phyloP scores from a whole-genome alignment of 1,140 invertebrate species.

The Neomicropteryx cornuta region DNA sequence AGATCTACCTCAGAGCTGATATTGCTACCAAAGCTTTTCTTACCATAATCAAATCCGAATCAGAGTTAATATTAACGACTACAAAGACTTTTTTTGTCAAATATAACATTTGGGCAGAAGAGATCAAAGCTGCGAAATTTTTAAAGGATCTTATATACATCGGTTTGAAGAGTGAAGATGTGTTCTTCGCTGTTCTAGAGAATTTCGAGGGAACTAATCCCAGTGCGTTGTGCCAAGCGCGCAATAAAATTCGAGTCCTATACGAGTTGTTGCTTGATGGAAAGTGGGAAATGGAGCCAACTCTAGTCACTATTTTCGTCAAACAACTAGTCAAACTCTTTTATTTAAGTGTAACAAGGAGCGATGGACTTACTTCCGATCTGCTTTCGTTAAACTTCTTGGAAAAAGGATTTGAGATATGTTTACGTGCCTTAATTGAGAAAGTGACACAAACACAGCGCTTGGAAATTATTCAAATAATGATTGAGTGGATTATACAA shows the following conservation, averaged over 20 bases:
- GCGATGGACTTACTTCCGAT: slow-evolving; percentile 11
- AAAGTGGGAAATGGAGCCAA: slow-evolving; percentile 34
- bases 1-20: too few relatives aligned
- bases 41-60: too few relatives aligned
- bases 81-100: too few relatives aligned
- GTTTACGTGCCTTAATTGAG: slow-evolving; percentile 27
- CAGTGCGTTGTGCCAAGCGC: too few relatives aligned
- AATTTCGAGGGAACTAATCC: too few relatives aligned
- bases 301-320: slow-evolving; percentile 23
- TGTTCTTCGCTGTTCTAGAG: too few relatives aligned
- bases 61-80: too few relatives aligned
- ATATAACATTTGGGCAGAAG: too few relatives aligned
- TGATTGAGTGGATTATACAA: slow-evolving; percentile 24
- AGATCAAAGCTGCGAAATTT: too few relatives aligned
- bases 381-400: slow-evolving; percentile 29
- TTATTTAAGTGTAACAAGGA: slow-evolving; percentile 26
- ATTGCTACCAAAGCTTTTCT: too few relatives aligned
- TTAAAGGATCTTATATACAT: too few relatives aligned
- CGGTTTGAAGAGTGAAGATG: too few relatives aligned
- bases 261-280: slow-evolving; percentile 34
- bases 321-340: slow-evolving; percentile 36
- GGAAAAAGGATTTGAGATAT: slow-evolving; percentile 30
- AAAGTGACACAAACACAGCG: slow-evolving; percentile 28
- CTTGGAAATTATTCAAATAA: slow-evolving; percentile 19
- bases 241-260: slow-evolving; percentile 29